These are phyloP conservation scores for Chrysoperla carnea DNA, from an alignment of 1,140 invertebrate species.

Conservation along the genomic window DNA sequence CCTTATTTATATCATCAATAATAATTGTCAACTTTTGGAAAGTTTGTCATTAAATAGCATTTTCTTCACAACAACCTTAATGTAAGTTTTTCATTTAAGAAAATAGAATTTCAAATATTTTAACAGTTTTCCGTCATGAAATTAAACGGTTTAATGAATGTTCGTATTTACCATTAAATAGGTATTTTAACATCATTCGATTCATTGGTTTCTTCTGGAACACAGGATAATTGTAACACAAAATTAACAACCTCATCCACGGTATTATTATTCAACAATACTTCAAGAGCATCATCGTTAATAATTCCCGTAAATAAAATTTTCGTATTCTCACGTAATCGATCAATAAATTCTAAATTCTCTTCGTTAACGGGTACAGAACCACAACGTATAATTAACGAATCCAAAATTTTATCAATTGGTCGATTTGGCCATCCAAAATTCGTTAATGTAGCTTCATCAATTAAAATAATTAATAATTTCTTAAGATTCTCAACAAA, in stretches of 20 bases:
- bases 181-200: too few relatives aligned
- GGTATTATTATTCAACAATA: conserved; percentile 56
- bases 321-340: conserved; percentile 55
- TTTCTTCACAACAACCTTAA: too few relatives aligned
- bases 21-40: too few relatives aligned
- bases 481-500: conserved; percentile 24
- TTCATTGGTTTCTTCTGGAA: too few relatives aligned
- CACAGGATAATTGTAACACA: too few relatives aligned
- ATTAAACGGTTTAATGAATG: too few relatives aligned
- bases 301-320: conserved; percentile 58
- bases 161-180: too few relatives aligned
- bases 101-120: too few relatives aligned
- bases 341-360: conserved; percentile 36
- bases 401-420: conserved; percentile 40
- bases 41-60: too few relatives aligned
- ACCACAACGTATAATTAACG: conserved; percentile 48
- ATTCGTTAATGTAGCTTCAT: conserved; percentile 42
- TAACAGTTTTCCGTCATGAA: too few relatives aligned
- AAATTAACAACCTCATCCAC: conserved; percentile 37
- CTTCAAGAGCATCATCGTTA: conserved; percentile 54
- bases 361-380: conserved; percentile 40
- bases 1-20: too few relatives aligned
- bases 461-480: conserved; percentile 47
- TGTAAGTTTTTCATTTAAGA: too few relatives aligned
- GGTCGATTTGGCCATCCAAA: conserved; percentile 52